Base-by-base conservation (phyloP, 2,888 invertebrate genomes). In the Caenorhabditis drosophilae region DNA sequence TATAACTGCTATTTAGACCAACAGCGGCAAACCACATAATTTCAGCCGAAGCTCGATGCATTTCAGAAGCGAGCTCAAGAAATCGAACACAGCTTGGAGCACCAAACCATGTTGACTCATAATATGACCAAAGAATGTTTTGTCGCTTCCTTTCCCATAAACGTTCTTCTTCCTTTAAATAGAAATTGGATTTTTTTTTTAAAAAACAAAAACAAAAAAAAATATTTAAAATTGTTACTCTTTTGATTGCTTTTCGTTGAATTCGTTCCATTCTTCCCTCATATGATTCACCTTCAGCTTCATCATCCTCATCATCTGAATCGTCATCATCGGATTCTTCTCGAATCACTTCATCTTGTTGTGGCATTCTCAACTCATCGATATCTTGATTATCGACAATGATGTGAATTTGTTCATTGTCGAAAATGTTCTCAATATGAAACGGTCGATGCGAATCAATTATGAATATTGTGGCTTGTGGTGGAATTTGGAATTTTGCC, bases 391-490 rank as follows among this genome's bases (percentile, higher is more conserved):
- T 26, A 42, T 68, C 63, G 20, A 69, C 40, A 7, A 75, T 35
- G 4, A 76, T 44, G 25, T 50, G 44, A 16, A 74, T 54, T 25
- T 72, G 72, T 2, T 67, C 63, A 20, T 63, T 53, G n/a, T 62
- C 67, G 52, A 58, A 80, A 23, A 81, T 61, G 54, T 81, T 82
- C 54, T 78, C 77, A 18, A 75, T 69, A 52, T 81, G 66, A 44
- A 82, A 56, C 2, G 81, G 81, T 15, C 80, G 63, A 36, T 73
- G 64, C 12, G 77, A 78, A 47, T 81, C 81, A 46, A 81, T 57
- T 18, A 81, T 52, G 50, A 64, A 81, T 6, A 78, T 49, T 18
- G 38, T 59, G 44, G 67, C 53, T 11, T 50, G 58, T 6, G 60
- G 36, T 6, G 70, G 67, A 20, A 79, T 35, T 25, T 70, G 38